Percentiles rank a stretch among this genome's conserved stretches.
Conservation (phyloP, 1,140 invertebrate species). For the Lineus longissimus region DNA sequence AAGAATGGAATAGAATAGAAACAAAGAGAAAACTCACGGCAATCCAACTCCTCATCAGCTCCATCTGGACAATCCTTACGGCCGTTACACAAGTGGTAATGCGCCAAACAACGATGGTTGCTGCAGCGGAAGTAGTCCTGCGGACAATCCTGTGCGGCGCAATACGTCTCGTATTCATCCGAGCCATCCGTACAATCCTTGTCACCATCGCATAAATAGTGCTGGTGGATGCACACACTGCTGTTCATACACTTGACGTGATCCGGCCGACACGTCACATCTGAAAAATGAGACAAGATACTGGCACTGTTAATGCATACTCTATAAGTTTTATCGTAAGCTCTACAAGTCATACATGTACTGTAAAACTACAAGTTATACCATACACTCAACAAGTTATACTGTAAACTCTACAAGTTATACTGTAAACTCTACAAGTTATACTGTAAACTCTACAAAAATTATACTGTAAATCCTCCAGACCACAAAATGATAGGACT, state of each 20-base stretch:
- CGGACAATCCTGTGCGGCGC: too few relatives aligned
- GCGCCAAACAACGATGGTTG: too few relatives aligned
- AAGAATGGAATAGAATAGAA: too few relatives aligned
- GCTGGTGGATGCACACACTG: constrained; percentile 79
- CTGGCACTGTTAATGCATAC: neutral
- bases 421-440: too few relatives aligned
- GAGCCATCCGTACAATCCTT: constrained; percentile 93
- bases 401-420: too few relatives aligned
- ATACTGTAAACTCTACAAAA: too few relatives aligned
- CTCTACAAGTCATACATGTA: too few relatives aligned
- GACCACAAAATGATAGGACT: too few relatives aligned
- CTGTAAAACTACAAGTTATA: too few relatives aligned
- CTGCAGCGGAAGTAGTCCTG: too few relatives aligned
- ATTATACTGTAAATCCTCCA: too few relatives aligned
- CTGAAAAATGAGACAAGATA: constrained; percentile 43
- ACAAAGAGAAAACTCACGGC: constrained; percentile 11
- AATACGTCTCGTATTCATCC: constrained; percentile 67
- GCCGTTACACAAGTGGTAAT: neutral
- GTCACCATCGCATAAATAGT: constrained; percentile 94
- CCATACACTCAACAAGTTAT: too few relatives aligned
- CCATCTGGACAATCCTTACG: constrained; percentile 3
- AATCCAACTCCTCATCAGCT: constrained; percentile 2
- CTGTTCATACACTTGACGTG: constrained; percentile 48
- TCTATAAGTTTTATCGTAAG: neutral
- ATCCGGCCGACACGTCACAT: constrained; percentile 90